Evolutionary conservation across 2,797 vertebrate genomes (phyloP).

Genomic region (Alauda arvensis): DNA sequence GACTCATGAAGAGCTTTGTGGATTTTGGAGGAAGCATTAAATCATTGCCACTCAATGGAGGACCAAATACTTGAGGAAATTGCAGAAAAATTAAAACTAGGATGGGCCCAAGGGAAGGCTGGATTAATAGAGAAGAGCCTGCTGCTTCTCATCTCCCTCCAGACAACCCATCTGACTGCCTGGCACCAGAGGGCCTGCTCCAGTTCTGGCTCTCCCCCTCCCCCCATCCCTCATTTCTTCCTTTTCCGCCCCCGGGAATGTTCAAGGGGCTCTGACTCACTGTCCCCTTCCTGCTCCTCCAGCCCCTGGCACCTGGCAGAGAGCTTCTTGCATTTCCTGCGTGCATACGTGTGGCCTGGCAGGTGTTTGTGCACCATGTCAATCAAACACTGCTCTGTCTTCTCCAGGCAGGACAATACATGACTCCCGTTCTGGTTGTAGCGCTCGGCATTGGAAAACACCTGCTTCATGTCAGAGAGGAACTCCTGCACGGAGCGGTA

Average conservation of each 20-base stretch:
- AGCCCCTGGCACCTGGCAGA: constrained; percentile 70
- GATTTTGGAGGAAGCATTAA: constrained; percentile 9
- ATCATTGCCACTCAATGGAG: neutral
- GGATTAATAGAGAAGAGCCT: constrained; percentile 19
- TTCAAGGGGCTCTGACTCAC: constrained; percentile 77
- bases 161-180: constrained; percentile 18
- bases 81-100: constrained; percentile 33
- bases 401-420: constrained; percentile 85
- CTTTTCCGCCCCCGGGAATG: constrained; percentile 71
- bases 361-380: constrained; percentile 91
- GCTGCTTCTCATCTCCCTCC: constrained; percentile 26
- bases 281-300: constrained; percentile 81
- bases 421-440: constrained; percentile 91
- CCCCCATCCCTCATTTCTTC: constrained; percentile 71
- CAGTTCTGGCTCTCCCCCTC: constrained; percentile 46
- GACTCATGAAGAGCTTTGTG: neutral
- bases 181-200: constrained; percentile 21
- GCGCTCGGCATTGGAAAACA: constrained; percentile 92
- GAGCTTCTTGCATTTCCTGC: constrained; percentile 74
- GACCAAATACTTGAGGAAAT: constrained; percentile 19
- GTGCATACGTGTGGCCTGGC: constrained; percentile 85
- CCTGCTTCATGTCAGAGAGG: constrained; percentile 88
- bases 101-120: constrained; percentile 14
- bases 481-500: constrained; percentile 90
- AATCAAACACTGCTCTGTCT: constrained; percentile 89